Evolutionary conservation across 2,888 invertebrate species (phyloP).

Genomic region (Dione juno): DNA sequence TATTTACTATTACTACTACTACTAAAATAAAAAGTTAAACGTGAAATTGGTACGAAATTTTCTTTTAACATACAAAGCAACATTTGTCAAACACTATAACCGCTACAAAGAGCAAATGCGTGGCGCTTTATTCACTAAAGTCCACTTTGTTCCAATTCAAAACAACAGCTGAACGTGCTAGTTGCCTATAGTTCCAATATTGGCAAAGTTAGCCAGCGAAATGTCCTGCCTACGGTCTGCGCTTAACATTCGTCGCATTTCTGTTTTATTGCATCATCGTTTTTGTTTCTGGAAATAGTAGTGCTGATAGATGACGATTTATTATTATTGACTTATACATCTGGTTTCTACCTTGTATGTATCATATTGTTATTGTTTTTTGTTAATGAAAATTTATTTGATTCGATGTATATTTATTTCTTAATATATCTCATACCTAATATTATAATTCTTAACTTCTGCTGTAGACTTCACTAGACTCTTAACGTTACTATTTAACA

Average conservation of each 20-base stretch:
- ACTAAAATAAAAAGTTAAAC: background rate
- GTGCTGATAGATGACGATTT: background rate
- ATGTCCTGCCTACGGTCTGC: constrained; percentile 40
- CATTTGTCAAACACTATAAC: constrained; percentile 4
- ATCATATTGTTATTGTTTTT: too few relatives aligned
- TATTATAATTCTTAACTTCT: too few relatives aligned
- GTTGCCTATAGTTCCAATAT: constrained; percentile 50
- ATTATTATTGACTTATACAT: background rate
- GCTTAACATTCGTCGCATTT: constrained; percentile 43
- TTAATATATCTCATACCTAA: too few relatives aligned
- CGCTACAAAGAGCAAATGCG: constrained; percentile 27
- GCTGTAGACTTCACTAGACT: too few relatives aligned
- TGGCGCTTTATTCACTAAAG: constrained; percentile 30
- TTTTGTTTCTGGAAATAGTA: constrained; percentile 1
- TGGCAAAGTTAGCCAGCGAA: constrained; percentile 51
- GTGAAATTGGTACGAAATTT: background rate
- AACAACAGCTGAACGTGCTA: constrained; percentile 49
- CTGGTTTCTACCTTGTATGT: background rate
- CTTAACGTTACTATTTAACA: too few relatives aligned
- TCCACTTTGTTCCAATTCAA: constrained; percentile 41
- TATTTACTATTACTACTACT: background rate
- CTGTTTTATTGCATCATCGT: constrained; percentile 26
- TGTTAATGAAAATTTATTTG: too few relatives aligned
- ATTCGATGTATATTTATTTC: too few relatives aligned
- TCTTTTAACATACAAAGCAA: background rate